Evolutionary conservation across 1,140 invertebrate species (phyloP).

Genomic region (Brachionus rubens): DNA sequence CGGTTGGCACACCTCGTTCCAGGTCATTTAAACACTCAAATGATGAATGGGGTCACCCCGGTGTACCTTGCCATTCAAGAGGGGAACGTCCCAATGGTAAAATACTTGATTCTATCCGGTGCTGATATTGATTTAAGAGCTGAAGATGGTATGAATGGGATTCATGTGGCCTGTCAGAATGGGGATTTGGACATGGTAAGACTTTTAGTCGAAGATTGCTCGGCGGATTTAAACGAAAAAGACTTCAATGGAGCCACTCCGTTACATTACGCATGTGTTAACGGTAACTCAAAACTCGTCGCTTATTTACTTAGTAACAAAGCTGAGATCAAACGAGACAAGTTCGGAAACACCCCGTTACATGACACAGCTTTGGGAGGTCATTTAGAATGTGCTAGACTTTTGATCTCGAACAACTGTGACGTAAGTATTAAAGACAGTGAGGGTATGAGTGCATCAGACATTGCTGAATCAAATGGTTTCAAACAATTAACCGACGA

Average conservation of each 20-base stretch:
- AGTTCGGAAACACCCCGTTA: conserved; percentile 59
- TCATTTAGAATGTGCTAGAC: conserved; percentile 61
- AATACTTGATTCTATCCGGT: conserved; percentile 7
- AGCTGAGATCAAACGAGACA: conserved; percentile 50
- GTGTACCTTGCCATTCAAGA: conserved; percentile 18
- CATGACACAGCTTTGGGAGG: conserved; percentile 62
- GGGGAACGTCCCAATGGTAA: background rate
- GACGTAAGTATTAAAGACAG: conserved; percentile 3
- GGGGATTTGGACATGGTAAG: conserved; percentile 14
- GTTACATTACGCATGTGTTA: conserved; percentile 59
- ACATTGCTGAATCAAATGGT: background rate
- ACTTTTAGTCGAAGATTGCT: background rate
- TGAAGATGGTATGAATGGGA: background rate
- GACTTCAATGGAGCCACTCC: conserved; percentile 51
- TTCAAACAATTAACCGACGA: background rate
- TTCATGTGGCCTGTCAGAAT: conserved; percentile 36
- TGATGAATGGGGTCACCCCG: conserved; percentile 19
- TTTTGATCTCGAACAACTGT: conserved; percentile 51
- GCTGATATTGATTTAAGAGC: background rate
- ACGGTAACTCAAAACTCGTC: conserved; percentile 54
- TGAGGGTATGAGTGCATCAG: background rate
- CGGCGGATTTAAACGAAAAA: background rate
- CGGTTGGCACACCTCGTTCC: background rate
- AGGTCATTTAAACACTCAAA: conserved; percentile 1
- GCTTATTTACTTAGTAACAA: background rate